Evolutionary conservation across 2,888 invertebrate genomes (phyloP).

Genomic region (Chrysopilus asiliformis): DNA sequence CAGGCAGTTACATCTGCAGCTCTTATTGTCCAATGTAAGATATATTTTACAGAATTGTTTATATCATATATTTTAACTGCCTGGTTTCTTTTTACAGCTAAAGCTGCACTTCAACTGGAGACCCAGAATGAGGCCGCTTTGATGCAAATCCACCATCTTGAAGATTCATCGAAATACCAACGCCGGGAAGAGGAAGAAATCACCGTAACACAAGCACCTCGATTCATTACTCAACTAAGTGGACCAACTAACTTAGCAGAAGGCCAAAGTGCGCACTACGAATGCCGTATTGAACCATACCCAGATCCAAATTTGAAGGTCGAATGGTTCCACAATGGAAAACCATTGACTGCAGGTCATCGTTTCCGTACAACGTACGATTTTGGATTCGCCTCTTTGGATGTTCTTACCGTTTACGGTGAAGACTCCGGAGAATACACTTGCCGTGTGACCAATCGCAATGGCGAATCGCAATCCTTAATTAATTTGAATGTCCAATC

Average conservation of each 20-base stretch:
- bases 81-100: conserved; percentile 43
- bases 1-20: conserved; percentile 92
- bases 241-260: conserved; percentile 76
- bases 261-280: conserved; percentile 83
- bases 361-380: conserved; percentile 89
- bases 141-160: conserved; percentile 73
- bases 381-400: conserved; percentile 93
- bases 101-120: conserved; percentile 75
- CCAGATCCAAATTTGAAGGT: conserved; percentile 79
- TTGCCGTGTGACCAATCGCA: conserved; percentile 71
- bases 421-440: conserved; percentile 91
- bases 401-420: conserved; percentile 83
- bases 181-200: conserved; percentile 71
- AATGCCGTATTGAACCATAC: conserved; percentile 85
- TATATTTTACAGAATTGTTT: conserved; percentile 9
- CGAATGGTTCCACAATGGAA: conserved; percentile 89
- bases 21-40: conserved; percentile 72
- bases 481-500: conserved; percentile 71
- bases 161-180: conserved; percentile 66
- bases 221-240: conserved; percentile 72
- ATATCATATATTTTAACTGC: conserved; percentile 5
- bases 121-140: conserved; percentile 80
- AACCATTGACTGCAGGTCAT: conserved; percentile 76
- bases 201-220: conserved; percentile 66
- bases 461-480: conserved; percentile 71